phyloP scores from a whole-genome alignment of 2,113 vertebrate species.

The Stegastes partitus region DNA sequence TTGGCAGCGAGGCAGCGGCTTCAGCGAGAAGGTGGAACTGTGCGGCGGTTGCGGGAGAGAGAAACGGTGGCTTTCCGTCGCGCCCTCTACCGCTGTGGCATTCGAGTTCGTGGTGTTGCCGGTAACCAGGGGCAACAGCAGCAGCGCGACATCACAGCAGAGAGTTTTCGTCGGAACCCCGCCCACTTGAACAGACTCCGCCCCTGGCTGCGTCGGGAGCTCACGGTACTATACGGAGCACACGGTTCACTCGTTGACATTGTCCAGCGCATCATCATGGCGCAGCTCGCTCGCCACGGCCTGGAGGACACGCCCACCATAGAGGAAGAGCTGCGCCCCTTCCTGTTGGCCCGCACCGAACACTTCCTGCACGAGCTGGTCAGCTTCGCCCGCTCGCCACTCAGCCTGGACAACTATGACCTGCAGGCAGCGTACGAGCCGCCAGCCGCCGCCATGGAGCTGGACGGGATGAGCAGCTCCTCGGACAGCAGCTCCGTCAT shows the following conservation, averaged over 20 bases:
- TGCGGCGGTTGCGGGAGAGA: constrained; percentile 59
- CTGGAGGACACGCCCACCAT: constrained; percentile 87
- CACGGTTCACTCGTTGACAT: constrained; percentile 90
- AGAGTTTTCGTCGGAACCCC: constrained; percentile 89
- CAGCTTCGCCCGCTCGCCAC: constrained; percentile 90
- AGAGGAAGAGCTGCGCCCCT: constrained; percentile 89
- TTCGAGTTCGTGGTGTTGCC: constrained; percentile 84
- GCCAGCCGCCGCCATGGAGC: constrained; percentile 73
- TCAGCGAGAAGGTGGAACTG: constrained; percentile 53
- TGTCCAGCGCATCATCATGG: constrained; percentile 91
- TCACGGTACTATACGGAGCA: constrained; percentile 89
- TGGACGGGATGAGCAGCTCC: constrained; percentile 84
- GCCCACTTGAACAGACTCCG: constrained; percentile 88
- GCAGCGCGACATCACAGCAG: constrained; percentile 88
- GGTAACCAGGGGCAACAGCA: constrained; percentile 80
- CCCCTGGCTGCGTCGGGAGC: constrained; percentile 92
- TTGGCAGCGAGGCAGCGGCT: constrained; percentile 55
- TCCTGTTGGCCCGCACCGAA: constrained; percentile 89
- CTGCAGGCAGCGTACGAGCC: constrained; percentile 91
- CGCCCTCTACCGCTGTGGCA: constrained; percentile 71
- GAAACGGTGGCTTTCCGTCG: constrained; percentile 69
- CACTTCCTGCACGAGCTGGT: constrained; percentile 95
- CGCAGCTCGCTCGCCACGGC: constrained; percentile 86
- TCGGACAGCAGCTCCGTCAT: constrained; percentile 90
- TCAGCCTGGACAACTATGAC: constrained; percentile 90